phyloP scores from a whole-genome alignment of 2,888 invertebrate species.

The Acanthosepion lycidas region DNA sequence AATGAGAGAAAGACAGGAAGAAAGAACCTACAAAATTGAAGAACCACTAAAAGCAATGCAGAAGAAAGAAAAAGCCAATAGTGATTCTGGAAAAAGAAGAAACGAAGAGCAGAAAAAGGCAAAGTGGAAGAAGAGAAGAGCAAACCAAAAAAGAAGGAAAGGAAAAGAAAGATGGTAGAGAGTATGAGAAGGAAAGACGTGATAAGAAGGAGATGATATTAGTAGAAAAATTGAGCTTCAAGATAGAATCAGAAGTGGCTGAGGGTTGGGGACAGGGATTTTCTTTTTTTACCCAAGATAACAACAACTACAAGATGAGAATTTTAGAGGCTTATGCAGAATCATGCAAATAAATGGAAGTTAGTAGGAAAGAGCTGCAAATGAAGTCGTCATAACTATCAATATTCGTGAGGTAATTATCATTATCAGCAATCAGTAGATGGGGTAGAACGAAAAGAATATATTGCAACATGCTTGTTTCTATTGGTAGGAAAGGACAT shows the following conservation, averaged over 20 bases:
- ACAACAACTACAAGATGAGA: constrained; percentile 11
- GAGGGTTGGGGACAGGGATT: too few species aligned
- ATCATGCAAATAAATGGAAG: constrained; percentile 6
- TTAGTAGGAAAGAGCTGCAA: neutral
- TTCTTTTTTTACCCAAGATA: neutral
- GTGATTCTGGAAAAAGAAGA: neutral
- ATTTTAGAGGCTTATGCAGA: constrained; percentile 21
- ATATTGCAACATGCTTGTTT: neutral
- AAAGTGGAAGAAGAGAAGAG: neutral
- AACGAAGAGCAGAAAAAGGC: neutral
- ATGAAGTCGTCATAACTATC: constrained; percentile 33
- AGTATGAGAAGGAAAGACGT: neutral
- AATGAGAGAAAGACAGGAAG: neutral
- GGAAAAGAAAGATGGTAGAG: neutral
- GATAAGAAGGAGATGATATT: neutral
- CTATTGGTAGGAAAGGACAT: neutral
- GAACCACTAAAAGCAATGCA: neutral
- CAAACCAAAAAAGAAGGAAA: neutral
- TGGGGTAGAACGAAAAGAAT: constrained; percentile 33
- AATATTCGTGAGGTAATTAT: constrained; percentile 9
- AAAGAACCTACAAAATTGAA: neutral
- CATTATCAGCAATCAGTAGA: constrained; percentile 9
- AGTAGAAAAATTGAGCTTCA: constrained; percentile 4
- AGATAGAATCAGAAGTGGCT: neutral
- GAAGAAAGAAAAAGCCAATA: neutral